Evolutionary conservation across 2,113 vertebrate genomes (phyloP).

Genomic region (Thunnus maccoyii): DNA sequence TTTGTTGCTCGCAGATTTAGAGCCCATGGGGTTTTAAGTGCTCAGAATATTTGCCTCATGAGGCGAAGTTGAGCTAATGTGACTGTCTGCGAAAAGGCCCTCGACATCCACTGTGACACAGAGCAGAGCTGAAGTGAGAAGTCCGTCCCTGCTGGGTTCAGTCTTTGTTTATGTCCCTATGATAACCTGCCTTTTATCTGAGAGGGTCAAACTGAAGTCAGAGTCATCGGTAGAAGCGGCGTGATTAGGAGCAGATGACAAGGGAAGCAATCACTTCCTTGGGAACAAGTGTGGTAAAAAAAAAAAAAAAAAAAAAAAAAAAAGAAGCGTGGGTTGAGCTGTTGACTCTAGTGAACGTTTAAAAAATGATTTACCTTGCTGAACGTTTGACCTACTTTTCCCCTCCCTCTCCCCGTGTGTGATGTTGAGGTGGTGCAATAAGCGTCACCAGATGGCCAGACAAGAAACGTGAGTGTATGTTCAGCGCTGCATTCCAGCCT

Average conservation of each 20-base stretch:
- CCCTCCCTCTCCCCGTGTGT: slow-evolving; percentile 17
- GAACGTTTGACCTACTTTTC: slow-evolving; percentile 79
- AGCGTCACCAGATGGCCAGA: slow-evolving; percentile 83
- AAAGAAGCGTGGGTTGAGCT: slow-evolving; percentile 20
- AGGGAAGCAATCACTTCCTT: slow-evolving; percentile 39
- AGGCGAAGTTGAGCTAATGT: background rate
- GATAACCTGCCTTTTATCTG: slow-evolving; percentile 60
- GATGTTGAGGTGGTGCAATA: slow-evolving; percentile 70
- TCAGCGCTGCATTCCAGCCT: slow-evolving; percentile 74
- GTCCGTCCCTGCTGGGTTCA: slow-evolving; percentile 25
- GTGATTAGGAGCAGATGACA: slow-evolving; percentile 71
- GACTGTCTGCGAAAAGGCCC: slow-evolving; percentile 2
- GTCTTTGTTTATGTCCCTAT: slow-evolving; percentile 43
- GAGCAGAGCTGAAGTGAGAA: slow-evolving; percentile 54
- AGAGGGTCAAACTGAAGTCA: slow-evolving; percentile 65
- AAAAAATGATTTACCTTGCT: slow-evolving; percentile 78
- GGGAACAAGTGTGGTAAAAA: slow-evolving; percentile 11
- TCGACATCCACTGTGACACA: slow-evolving; percentile 28
- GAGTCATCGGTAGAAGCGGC: slow-evolving; percentile 23
- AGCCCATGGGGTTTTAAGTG: background rate
- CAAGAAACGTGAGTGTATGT: slow-evolving; percentile 62
- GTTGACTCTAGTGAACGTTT: slow-evolving; percentile 71
- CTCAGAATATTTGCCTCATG: slow-evolving; percentile 4
- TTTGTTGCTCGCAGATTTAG: slow-evolving; percentile 24
- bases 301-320: background rate